Base-by-base conservation (phyloP, 2,113 vertebrate species). In the Sinocyclocheilus anshuiensis region DNA sequence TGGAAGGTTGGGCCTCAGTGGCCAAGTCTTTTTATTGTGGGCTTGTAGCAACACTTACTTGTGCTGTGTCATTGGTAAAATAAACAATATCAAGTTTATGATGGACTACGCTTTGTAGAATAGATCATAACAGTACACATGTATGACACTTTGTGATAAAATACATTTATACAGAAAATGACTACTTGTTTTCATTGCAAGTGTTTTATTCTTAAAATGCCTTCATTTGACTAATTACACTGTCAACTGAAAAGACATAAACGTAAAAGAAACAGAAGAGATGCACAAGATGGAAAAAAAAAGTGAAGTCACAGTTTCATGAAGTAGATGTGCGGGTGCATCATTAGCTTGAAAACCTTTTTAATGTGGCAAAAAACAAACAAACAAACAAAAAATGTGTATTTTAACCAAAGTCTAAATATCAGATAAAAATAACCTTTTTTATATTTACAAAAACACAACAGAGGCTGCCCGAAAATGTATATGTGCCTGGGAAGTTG, bases 71-170 rank as follows among this genome's bases (percentile, higher is more conserved):
- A 96, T 96, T 95, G 96, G 96, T 94, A 95, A 96, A 96, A 93
- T 97, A 97, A 95, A 95, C 96, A 96, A 92, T 95, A 95, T 94
- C 95, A 93, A 95, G 97, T 82, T 95, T 94, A 95, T 97, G 95
- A 95, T 93, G 95, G 96, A 96, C 93, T 95, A 90, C 90, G 95
- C 95, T 96, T 96, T 95, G 96, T 99, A 99, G 96, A 96, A 92
- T 99, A 99, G 97, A 96, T 90, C 84, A 93, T 94, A 95, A 93
- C 95, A 95, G 95, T 97, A 94, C 98, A 93, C 97, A 96, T 97
- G 97, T 98, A 96, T 94, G 94, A 93, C 93, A 97, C 95, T 98
- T 97, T 93, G 94, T 97, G 95, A 97, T 97, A 97, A 96, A 94
- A 95, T 95, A 96, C 96, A 87, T 97, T 97, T 94, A 91, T 94